Evolutionary conservation across 2,797 vertebrate species (phyloP), one percentile per base, ranked within the genome.

Genomic region (Spinus olivaceus): DNA sequence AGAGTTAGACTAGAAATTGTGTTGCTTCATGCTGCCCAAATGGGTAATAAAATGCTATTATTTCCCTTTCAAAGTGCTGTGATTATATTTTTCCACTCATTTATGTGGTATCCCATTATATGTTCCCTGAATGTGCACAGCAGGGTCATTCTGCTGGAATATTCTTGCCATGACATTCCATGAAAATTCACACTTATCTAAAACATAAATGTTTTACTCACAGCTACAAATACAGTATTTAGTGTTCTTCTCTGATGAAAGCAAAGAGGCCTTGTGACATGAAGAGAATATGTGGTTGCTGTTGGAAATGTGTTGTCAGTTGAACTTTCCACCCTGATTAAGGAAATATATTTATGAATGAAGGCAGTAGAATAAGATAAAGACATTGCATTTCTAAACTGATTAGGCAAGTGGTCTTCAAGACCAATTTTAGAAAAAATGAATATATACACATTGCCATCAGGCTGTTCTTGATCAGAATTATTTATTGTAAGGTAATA

Each of bases 31-130:
- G 63, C 15, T 95, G 42, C 57, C 53, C 81, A 87, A 74, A 82
- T 65, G 83, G 27, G 60, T 76, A 90, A 90, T 87, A 93, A 95
- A 95, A 80, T 57, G 56, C 18, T 51, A 64, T 87, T 92, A 67
- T 80, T 67, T 93, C 25, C 37, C 23, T 82, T 70, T 94, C 39
- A 80, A 86, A 90, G 17, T 54, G 13, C 27, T 66, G 23, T 50
- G 53, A 73, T 90, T 18, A 81, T 23, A 80, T 91, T 95, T 96
- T 89, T 8, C 83, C 78, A 16, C 35, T 90, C 49, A 50, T 88
- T 90, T 89, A 33, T 63, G 16, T 69, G 37, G 24, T 65, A 82
- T 65, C 27, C 37, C 20, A 22, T 72, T 92, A 71, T 35, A 46
- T 24, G 61, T 57, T 91, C 64, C 70, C 63, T 71, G 22, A 65